Base-by-base conservation (phyloP, 2,113 vertebrate species). In the pig (Sus scrofa) region DNA sequence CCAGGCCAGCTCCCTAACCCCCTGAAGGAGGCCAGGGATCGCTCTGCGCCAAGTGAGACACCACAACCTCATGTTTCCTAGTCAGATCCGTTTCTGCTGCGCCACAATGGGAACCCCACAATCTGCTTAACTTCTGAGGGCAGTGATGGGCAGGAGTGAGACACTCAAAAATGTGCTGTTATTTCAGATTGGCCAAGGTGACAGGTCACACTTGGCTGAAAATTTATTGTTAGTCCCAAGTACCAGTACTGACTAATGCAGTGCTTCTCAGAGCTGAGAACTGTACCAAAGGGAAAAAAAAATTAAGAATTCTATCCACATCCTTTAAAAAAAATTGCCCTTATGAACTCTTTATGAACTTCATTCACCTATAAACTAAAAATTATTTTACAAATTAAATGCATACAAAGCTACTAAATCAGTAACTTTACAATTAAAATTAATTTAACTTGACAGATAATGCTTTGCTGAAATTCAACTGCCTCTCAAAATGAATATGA, bases 221-320 rank as follows among this genome's bases (percentile, higher is more conserved):
- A 92, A 89, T 62, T 37, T 91, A 82, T 10, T 37, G 60, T 86
- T 75, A 94, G 60, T 89, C 89, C 77, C 65, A 97, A 58, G n/a
- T 62, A 75, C 52, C 34, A 91, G 20, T 79, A 87, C 56, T 84
- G 54, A 87, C 19, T 71, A 32, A 16, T 78, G 32, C 70, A 84
- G 32, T 8, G 52, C 6, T 89, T 79, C 78, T 84, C 71, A 50
- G 62, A 58, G 19, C 50, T 52, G 2, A 77, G 74, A 92, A 92
- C 86, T 52, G 8, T 77, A 89, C 27, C 15, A 24, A 62, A 32
- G n/a, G 34, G 9, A 7, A 4, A 13, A 60, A 58, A 79, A 86
- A 20, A 34, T 22, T 24, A 74, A 56, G 44, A 68, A 54, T 24
- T 27, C 15, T 58, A 65, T 7, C 26, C 1, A 71, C 30, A 8